Percentiles rank a stretch among this genome's conserved stretches.
phyloP scores from a whole-genome alignment of 2,797 vertebrate genomes.

The Chaetodon trifasciatus region DNA sequence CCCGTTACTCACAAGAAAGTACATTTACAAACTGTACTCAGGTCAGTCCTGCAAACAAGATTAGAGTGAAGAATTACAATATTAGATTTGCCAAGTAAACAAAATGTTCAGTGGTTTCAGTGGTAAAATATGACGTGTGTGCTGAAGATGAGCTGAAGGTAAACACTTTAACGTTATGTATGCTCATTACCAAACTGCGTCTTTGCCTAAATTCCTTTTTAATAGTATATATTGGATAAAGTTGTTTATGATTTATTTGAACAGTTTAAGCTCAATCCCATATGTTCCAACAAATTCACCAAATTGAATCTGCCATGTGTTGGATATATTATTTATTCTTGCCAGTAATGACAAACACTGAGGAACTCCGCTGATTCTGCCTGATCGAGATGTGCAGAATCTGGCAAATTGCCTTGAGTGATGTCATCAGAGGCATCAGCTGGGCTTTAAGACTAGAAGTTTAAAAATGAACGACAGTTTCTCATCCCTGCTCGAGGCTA shows the following conservation, averaged over 20 bases:
- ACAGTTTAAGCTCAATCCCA: neutral
- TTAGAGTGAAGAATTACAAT: neutral
- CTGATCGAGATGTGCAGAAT: neutral
- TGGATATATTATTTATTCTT: neutral
- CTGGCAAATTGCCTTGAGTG: neutral
- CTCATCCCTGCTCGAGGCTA: neutral
- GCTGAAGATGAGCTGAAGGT: neutral
- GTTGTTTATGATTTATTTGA: neutral
- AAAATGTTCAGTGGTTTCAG: neutral
- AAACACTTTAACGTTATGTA: neutral
- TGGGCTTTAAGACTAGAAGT: too few relatives aligned
- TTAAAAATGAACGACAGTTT: too few relatives aligned
- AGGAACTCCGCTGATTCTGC: too few relatives aligned
- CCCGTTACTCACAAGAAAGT: neutral
- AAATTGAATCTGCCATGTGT: neutral
- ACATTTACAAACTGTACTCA: neutral
- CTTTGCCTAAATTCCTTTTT: neutral
- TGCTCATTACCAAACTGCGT: too few relatives aligned
- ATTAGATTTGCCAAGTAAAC: neutral
- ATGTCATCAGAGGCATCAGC: neutral
- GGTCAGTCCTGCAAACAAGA: neutral
- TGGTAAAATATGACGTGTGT: constrained; percentile 1
- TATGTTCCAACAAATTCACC: neutral
- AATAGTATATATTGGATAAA: neutral
- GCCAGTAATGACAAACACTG: too few relatives aligned